These are phyloP conservation scores for Enteromius viviparus DNA, from an alignment of 2,797 vertebrate species.

Conservation along the genomic window DNA sequence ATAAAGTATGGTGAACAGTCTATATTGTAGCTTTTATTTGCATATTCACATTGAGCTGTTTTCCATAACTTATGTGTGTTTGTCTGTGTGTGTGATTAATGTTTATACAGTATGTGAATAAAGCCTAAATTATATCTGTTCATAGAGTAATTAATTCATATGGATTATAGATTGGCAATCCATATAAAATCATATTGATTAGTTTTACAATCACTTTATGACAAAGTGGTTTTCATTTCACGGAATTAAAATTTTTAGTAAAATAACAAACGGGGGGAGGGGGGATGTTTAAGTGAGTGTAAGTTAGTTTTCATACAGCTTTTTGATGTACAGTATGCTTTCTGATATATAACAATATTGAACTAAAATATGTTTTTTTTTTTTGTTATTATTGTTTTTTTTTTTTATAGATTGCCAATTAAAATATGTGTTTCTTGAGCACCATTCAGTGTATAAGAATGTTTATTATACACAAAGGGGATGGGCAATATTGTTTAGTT, in stretches of 20 bases:
- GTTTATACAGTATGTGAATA: too few species aligned
- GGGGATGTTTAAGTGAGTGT: background rate
- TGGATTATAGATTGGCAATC: too few species aligned
- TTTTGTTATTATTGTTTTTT: too few species aligned
- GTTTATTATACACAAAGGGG: too few species aligned
- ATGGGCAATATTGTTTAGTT: background rate
- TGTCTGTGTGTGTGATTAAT: too few species aligned
- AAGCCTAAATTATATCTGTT: background rate
- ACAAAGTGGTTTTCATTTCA: background rate
- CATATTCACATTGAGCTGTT: background rate
- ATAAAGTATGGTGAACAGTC: background rate
- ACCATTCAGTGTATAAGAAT: background rate
- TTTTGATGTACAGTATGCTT: background rate
- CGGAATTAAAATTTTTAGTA: background rate
- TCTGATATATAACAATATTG: background rate
- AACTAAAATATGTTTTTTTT: background rate
- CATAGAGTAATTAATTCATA: background rate
- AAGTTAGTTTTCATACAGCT: background rate
- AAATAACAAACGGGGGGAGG: background rate
- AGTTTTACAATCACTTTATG: background rate
- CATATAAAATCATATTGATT: background rate
- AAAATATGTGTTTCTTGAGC: background rate
- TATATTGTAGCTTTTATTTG: background rate
- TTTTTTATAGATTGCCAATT: background rate
- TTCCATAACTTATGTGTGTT: background rate